Conservation (phyloP, 37 sponge, comb jelly and placozoan genomes). For the Ephydatia muelleri region DNA sequence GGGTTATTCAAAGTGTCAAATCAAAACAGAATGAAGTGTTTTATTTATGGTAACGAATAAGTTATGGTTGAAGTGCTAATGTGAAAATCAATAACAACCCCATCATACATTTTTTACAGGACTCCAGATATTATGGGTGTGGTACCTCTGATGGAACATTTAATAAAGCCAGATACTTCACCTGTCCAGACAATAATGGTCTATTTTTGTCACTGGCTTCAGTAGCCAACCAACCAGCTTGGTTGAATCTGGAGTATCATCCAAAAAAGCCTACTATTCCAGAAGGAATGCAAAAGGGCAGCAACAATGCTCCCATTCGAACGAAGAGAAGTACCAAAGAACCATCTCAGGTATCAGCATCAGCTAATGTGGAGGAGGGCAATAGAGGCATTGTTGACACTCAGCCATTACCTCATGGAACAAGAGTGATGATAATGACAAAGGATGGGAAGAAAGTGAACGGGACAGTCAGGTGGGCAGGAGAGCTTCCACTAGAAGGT, state of each 20-base stretch:
- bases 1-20: too few species aligned
- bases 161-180: conserved; percentile 38
- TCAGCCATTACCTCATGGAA: not conserved
- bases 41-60: too few species aligned
- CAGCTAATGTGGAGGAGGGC: not conserved
- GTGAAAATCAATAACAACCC: too few species aligned
- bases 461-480: not conserved
- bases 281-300: not conserved
- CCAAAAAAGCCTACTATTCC: too few species aligned
- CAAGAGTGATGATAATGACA: not conserved
- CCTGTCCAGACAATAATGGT: conserved; percentile 45
- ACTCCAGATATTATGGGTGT: conserved; percentile 10
- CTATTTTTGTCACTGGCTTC: conserved; percentile 56
- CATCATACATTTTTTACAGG: too few species aligned
- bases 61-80: too few species aligned
- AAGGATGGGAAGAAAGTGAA: not conserved
- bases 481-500: not conserved
- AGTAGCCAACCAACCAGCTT: not conserved
- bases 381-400: not conserved
- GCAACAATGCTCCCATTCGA: too few species aligned
- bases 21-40: too few species aligned
- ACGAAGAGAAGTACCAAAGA: not conserved
- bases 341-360: too few species aligned
- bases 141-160: conserved; percentile 52
- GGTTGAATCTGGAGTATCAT: not conserved